Evolutionary conservation across 2,888 invertebrate genomes (phyloP).

Genomic region (Dryococelus australis): DNA sequence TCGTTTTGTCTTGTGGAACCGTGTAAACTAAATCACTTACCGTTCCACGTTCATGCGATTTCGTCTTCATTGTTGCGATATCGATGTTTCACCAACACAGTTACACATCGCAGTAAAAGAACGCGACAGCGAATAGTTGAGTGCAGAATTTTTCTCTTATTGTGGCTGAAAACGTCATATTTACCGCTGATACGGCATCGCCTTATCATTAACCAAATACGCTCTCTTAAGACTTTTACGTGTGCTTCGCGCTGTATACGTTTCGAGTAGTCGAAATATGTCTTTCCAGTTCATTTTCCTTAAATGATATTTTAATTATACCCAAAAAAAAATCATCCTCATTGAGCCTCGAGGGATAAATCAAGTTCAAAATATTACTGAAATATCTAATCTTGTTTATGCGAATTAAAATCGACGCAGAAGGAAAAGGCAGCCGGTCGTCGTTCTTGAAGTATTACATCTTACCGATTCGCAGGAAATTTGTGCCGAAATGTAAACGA

Average conservation of each 20-base stretch:
- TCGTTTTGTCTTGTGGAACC: no score
- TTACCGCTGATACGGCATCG: not conserved
- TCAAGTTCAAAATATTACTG: no score
- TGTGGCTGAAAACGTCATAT: not conserved
- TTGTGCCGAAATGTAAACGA: no score
- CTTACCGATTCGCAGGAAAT: no score
- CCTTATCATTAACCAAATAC: not conserved
- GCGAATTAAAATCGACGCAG: no score
- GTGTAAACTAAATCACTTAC: not conserved
- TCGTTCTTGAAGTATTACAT: no score
- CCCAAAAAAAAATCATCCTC: no score
- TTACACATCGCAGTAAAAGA: not conserved
- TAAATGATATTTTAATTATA: no score
- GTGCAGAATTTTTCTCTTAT: not conserved
- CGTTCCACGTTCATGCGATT: not conserved
- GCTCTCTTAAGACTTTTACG: not conserved
- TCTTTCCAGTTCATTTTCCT: no score
- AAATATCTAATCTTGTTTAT: no score
- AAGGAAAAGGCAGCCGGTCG: no score
- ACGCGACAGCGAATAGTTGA: not conserved
- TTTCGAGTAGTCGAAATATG: not conserved
- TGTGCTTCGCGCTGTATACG: not conserved
- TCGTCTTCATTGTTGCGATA: not conserved
- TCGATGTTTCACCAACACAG: not conserved
- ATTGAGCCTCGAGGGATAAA: no score